phyloP scores from a whole-genome alignment of 2,888 invertebrate genomes.

The Cinara cedri region DNA sequence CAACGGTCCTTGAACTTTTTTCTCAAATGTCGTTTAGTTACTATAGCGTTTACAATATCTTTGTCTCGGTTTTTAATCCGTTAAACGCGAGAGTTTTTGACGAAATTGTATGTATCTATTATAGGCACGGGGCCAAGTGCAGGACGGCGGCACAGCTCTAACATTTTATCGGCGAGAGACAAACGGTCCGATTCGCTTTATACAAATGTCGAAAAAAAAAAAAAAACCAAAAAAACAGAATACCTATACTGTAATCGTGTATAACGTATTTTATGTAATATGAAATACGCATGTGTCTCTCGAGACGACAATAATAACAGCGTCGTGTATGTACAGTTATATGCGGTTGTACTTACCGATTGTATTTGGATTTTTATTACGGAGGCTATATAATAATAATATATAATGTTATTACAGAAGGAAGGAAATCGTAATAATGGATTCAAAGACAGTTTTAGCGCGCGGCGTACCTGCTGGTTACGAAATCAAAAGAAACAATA shows the following conservation, averaged over 20 bases:
- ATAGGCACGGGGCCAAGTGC: no score
- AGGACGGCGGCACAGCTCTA: no score
- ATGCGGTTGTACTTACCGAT: background rate
- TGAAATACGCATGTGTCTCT: background rate
- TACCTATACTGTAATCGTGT: background rate
- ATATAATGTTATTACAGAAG: no score
- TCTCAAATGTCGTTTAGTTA: background rate
- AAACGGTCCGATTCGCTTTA: no score
- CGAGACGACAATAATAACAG: no score
- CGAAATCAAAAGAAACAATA: background rate
- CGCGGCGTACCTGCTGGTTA: background rate
- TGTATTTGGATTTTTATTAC: conserved; percentile 10
- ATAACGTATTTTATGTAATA: background rate
- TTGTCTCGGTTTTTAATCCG: no score
- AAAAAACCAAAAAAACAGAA: no score
- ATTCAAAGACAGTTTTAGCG: background rate
- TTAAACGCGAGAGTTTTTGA: no score
- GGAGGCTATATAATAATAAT: background rate
- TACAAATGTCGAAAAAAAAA: no score
- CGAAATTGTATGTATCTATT: no score
- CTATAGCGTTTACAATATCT: no score
- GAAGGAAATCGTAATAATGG: background rate
- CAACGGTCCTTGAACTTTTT: background rate
- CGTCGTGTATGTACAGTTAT: background rate
- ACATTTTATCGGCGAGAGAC: no score